phyloP scores from a whole-genome alignment of 2,888 invertebrate species.

The Alitta virens region DNA sequence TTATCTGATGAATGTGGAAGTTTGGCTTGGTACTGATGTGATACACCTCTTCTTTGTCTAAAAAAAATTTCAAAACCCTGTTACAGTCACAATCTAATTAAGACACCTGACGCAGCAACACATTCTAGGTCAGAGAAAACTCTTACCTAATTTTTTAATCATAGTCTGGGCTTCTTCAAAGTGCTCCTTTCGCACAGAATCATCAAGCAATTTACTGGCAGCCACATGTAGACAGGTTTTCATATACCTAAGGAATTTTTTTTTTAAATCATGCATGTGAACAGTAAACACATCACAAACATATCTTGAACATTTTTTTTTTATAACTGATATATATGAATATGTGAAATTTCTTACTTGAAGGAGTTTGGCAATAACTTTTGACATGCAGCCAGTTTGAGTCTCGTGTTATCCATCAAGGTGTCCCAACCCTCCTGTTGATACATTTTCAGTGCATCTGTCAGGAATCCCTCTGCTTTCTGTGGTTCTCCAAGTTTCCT shows the following conservation, averaged over 20 bases:
- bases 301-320: no score
- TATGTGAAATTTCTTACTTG: constrained; percentile 60
- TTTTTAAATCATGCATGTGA: no score
- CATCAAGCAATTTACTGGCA: constrained; percentile 72
- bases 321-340: background rate
- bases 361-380: constrained; percentile 75
- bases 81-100: background rate
- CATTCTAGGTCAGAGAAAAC: background rate
- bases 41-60: no score
- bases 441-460: constrained; percentile 81
- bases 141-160: constrained; percentile 17
- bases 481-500: constrained; percentile 64
- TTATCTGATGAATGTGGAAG: no score
- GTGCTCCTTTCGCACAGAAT: constrained; percentile 72
- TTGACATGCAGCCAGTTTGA: constrained; percentile 82
- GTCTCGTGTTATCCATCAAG: constrained; percentile 69
- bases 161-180: constrained; percentile 70
- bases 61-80: background rate
- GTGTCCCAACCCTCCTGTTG: constrained; percentile 84
- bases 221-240: constrained; percentile 79
- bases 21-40: no score
- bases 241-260: constrained; percentile 62
- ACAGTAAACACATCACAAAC: no score
- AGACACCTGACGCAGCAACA: background rate
- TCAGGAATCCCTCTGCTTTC: constrained; percentile 85